Conservation (phyloP, 2,113 vertebrate genomes). For the Nibea albiflora region DNA sequence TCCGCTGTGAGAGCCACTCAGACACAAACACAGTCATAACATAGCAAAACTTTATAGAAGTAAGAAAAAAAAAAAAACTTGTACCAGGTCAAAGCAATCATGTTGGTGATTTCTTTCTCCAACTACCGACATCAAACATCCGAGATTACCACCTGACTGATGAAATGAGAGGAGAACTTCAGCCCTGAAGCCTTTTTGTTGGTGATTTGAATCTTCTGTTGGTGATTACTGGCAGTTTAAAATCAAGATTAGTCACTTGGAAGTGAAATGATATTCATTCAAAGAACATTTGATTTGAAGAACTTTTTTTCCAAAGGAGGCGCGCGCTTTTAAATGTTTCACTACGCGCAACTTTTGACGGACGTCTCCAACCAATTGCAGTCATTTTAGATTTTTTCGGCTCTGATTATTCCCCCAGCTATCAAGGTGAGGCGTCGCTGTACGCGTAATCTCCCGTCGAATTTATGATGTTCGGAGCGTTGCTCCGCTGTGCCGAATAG, state of each 20-base stretch:
- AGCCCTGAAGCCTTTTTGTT: not conserved
- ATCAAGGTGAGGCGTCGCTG: not conserved
- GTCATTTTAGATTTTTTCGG: not conserved
- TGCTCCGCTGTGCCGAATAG: not conserved
- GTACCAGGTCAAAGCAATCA: constrained; percentile 4
- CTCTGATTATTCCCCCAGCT: not conserved
- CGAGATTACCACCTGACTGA: not conserved
- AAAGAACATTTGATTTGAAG: not conserved
- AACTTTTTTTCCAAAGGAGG: not conserved
- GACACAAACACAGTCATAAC: not conserved
- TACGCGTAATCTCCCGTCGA: not conserved
- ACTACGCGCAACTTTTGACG: not conserved
- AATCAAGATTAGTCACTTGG: not conserved
- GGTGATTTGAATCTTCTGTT: not conserved
- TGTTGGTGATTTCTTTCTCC: constrained; percentile 1
- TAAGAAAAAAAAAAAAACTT: not conserved
- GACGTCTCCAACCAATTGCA: not conserved
- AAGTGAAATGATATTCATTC: not conserved
- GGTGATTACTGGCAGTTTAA: not conserved
- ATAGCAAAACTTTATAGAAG: not conserved
- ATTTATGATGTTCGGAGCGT: not conserved
- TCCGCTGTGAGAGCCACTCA: constrained; percentile 2
- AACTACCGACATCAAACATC: not conserved
- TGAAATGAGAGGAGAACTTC: not conserved
- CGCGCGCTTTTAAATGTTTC: not conserved